A percentile compares a stretch with the other conserved stretches of the same genome.
Evolutionary conservation across 2,888 invertebrate species (phyloP).

Genomic region (Watsonalla cultraria): DNA sequence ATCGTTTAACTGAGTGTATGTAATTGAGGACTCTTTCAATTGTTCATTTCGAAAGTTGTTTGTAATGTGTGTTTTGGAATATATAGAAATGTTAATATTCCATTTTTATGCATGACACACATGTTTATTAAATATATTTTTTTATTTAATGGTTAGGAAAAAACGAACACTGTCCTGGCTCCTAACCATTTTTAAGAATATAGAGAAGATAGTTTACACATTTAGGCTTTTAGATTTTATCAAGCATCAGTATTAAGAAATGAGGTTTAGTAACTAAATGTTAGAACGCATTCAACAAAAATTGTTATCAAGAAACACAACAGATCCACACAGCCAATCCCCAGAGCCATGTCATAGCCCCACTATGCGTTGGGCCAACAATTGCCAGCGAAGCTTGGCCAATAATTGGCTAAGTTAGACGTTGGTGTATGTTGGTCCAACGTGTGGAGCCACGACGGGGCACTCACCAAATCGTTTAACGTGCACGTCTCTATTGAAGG

Average conservation of each 20-base stretch:
- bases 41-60: too few relatives aligned
- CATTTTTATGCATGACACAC: too few relatives aligned
- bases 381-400: not conserved
- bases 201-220: too few relatives aligned
- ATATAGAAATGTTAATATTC: too few relatives aligned
- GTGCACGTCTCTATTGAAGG: slow-evolving; percentile 94
- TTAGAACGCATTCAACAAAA: not conserved
- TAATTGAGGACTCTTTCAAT: too few relatives aligned
- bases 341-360: slow-evolving; percentile 12
- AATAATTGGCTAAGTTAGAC: not conserved
- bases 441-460: slow-evolving; percentile 17
- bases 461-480: slow-evolving; percentile 92
- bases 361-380: slow-evolving; percentile 14
- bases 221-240: too few relatives aligned
- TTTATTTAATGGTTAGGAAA: too few relatives aligned
- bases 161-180: too few relatives aligned
- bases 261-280: not conserved
- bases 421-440: slow-evolving; percentile 1
- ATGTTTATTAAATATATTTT: too few relatives aligned
- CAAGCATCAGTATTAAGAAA: not conserved
- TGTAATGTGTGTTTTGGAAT: too few relatives aligned
- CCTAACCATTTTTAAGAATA: too few relatives aligned
- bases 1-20: too few relatives aligned
- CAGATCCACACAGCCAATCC: not conserved
- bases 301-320: not conserved